A percentile compares a stretch with the other conserved stretches of the same genome.
phyloP scores from a whole-genome alignment of 2,797 vertebrate species.

The Clarias fuscus region DNA sequence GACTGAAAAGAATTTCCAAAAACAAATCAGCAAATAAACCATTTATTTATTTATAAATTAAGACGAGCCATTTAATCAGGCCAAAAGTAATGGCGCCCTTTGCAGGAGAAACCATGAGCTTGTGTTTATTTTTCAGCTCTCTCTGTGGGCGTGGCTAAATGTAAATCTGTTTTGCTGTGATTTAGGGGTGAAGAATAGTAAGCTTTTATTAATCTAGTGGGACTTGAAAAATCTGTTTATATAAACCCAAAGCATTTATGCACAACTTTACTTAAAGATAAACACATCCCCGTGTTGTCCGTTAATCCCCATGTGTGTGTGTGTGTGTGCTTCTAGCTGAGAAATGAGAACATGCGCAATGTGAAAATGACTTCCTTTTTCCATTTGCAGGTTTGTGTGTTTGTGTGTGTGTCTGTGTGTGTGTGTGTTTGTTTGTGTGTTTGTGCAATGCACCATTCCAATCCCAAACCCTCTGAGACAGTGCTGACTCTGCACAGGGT shows the following conservation, averaged over 20 bases:
- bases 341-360: background rate
- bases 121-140: background rate
- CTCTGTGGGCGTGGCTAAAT: background rate
- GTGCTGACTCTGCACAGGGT: conserved; percentile 38
- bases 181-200: background rate
- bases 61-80: background rate
- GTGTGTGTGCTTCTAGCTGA: background rate
- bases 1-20: background rate
- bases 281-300: background rate
- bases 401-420: conserved; percentile 18
- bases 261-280: background rate
- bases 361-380: background rate
- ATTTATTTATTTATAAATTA: background rate
- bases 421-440: conserved; percentile 27
- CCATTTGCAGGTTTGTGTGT: background rate
- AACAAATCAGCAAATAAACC: background rate
- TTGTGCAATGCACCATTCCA: conserved; percentile 30
- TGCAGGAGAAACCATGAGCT: background rate
- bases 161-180: background rate
- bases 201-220: background rate
- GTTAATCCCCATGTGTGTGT: background rate
- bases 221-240: background rate
- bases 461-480: conserved; percentile 34
- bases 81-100: background rate
- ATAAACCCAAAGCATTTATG: background rate